Base-by-base conservation (phyloP, 92 coral and sea anemone species). In the Hydrozoanthus gracilis region DNA sequence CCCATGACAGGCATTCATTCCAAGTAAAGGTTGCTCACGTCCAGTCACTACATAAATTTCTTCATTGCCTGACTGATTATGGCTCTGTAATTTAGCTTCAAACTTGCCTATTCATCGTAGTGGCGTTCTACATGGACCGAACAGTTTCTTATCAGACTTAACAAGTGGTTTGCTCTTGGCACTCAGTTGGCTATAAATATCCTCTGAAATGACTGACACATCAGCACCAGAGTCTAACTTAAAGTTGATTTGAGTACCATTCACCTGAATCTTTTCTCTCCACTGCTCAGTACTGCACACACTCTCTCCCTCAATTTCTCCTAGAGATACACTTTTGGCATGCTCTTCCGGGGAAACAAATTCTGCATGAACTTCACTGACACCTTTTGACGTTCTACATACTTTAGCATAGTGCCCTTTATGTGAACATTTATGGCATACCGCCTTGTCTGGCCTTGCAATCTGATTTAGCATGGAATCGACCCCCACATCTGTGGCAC, bases 391-490 rank as follows among this genome's bases (percentile, higher is more conserved):
- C 47, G 72, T 16, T 79, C 72, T 27, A 79, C 84, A 50, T 8
- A 67, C 84, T 79, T 79, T 79, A 0, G 84, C 71, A 62, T 47
- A 79, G 44, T 78, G 67, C 47, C 84, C 84, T 56, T 78, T 78
- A 14, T 9, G 61, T 18, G 70, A 18, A 54, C 84, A 79, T 12
- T 55, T 50, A 56, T 79, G 61, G 69, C 71, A 79, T 8, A 79
- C 46, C 13, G 84, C n/a, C 61, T 18, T 4, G 5, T 44, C 84
- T 79, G 1, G 67, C 45, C 13, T 45, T 62, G 55, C 82, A 76
- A 3, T 39, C 61, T 47, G 54, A 58, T 47, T 58, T 39, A 15
- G 82, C 54, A 76, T 79, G 71, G n/a, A 6, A 11, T 55, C 46
- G 72, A 10, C 84, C 84, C 7, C 58, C 8, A 54, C 69, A 78